Conservation (phyloP, 2,888 invertebrate species). For the Macrosiphum euphorbiae region DNA sequence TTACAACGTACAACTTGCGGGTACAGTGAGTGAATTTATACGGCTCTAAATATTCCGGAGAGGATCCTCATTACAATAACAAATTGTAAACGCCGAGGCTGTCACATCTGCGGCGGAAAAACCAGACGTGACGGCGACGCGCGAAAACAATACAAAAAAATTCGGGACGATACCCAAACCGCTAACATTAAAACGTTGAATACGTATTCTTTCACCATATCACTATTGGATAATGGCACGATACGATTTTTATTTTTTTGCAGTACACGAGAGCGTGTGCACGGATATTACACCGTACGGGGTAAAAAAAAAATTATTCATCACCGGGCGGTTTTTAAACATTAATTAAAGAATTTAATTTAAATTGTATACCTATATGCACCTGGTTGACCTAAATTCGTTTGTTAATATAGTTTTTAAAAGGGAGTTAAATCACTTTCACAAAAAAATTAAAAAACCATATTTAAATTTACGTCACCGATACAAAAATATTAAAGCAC, state of each 20-base stretch:
- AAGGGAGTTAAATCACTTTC: background rate
- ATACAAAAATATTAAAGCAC: background rate
- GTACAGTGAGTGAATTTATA: background rate
- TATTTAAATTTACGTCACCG: background rate
- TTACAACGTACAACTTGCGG: background rate
- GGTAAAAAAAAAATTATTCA: background rate
- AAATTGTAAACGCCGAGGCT: constrained; percentile 43
- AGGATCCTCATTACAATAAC: constrained; percentile 59
- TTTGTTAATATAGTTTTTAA: background rate
- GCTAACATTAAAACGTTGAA: constrained; percentile 13
- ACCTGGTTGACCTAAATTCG: background rate
- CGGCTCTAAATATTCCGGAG: constrained; percentile 52
- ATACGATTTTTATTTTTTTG: background rate
- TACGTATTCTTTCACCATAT: background rate
- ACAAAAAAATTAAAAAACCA: background rate
- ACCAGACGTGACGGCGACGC: constrained; percentile 25
- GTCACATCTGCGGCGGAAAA: constrained; percentile 27
- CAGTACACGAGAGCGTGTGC: background rate
- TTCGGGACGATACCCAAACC: background rate
- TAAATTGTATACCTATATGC: background rate
- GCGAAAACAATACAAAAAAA: constrained; percentile 13
- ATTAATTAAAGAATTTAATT: background rate
- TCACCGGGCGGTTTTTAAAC: background rate
- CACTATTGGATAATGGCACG: background rate
- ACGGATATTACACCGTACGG: background rate